Conservation (phyloP, 2,797 vertebrate species). For the Geotrypetes seraphini region DNA sequence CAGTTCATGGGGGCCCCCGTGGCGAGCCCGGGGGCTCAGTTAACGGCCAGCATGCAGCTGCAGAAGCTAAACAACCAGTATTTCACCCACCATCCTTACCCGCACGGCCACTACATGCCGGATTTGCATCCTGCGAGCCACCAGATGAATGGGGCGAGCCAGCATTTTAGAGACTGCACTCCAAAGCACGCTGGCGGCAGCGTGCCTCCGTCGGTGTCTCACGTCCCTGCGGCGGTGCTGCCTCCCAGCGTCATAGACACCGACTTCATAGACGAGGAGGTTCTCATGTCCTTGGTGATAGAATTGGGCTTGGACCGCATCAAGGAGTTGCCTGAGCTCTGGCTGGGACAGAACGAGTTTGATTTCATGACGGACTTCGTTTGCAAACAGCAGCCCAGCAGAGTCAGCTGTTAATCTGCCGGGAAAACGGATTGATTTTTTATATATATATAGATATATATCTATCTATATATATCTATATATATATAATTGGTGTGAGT, state of each 20-base stretch:
- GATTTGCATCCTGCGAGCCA: slow-evolving; percentile 68
- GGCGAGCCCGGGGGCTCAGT: slow-evolving; percentile 61
- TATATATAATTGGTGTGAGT: slow-evolving; percentile 51
- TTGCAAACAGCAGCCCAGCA: slow-evolving; percentile 79
- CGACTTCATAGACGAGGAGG: slow-evolving; percentile 82
- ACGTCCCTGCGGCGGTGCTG: slow-evolving; percentile 70
- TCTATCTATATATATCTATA: too few species aligned
- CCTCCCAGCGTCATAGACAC: slow-evolving; percentile 83
- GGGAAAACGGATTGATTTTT: slow-evolving; percentile 29
- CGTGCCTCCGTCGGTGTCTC: slow-evolving; percentile 58
- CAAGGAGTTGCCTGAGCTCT: slow-evolving; percentile 79
- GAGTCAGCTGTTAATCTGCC: slow-evolving; percentile 74
- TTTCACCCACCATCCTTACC: slow-evolving; percentile 72
- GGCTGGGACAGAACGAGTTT: slow-evolving; percentile 81
- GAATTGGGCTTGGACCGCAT: slow-evolving; percentile 84
- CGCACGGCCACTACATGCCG: slow-evolving; percentile 73
- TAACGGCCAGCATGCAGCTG: slow-evolving; percentile 77
- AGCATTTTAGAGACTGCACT: slow-evolving; percentile 73
- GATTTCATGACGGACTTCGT: slow-evolving; percentile 84
- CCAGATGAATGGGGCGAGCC: slow-evolving; percentile 67
- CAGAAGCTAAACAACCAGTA: slow-evolving; percentile 83
- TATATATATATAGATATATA: too few species aligned
- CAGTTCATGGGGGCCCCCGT: slow-evolving; percentile 64
- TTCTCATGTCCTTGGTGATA: slow-evolving; percentile 78
- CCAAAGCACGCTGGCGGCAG: slow-evolving; percentile 55